A percentile compares a stretch with the other conserved stretches of the same genome.
phyloP scores from a whole-genome alignment of 1,140 invertebrate genomes.

The Octopus bimaculoides region DNA sequence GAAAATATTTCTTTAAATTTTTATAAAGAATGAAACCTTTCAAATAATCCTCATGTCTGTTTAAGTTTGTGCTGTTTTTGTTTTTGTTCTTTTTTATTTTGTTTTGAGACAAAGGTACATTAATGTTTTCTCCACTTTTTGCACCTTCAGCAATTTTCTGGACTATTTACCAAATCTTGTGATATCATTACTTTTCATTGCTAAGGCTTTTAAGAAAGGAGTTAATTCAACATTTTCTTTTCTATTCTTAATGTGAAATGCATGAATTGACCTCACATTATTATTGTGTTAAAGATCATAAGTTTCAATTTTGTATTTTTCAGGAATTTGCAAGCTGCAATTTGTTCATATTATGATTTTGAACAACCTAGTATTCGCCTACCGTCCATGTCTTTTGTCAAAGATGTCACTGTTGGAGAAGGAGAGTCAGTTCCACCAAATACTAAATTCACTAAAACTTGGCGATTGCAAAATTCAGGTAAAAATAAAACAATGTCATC shows the following conservation, averaged over 20 bases:
- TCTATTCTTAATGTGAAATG: background rate
- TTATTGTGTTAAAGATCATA: background rate
- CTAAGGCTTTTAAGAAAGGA: background rate
- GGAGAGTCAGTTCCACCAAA: constrained; percentile 73
- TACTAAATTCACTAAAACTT: constrained; percentile 75
- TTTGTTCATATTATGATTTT: constrained; percentile 92
- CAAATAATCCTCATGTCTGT: no score
- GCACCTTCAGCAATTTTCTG: no score
- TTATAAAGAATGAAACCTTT: no score
- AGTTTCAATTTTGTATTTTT: constrained; percentile 41
- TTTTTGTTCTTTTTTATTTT: no score
- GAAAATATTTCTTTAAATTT: no score
- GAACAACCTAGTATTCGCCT: constrained; percentile 62
- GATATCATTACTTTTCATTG: no score
- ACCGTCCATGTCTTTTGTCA: constrained; percentile 76
- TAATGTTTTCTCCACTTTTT: no score
- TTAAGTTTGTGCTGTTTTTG: no score
- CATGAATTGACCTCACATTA: background rate
- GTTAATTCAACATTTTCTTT: constrained; percentile 8
- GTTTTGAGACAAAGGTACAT: no score
- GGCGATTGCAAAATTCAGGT: constrained; percentile 79
- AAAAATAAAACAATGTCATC: background rate
- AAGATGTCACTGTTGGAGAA: constrained; percentile 73
- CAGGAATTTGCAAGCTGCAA: constrained; percentile 94
- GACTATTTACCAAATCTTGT: no score